Evolutionary conservation across 2,797 vertebrate genomes (phyloP).

Genomic region (Sebastes alutus): DNA sequence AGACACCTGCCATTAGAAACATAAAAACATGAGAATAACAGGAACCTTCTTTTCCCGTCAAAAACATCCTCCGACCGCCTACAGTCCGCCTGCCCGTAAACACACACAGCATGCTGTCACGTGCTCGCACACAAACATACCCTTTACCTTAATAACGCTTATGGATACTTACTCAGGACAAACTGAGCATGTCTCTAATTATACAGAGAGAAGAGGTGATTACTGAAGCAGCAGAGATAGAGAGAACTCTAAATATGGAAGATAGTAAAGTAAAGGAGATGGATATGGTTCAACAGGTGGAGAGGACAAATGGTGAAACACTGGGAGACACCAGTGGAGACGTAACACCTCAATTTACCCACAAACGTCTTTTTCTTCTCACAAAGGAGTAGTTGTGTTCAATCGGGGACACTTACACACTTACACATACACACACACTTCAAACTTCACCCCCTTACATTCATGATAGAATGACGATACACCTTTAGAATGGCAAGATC

Average conservation of each 20-base stretch:
- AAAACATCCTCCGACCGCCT: conserved; percentile 18
- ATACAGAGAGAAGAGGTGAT: background rate
- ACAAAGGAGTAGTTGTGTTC: background rate
- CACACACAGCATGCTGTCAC: background rate
- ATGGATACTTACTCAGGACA: background rate
- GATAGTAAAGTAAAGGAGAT: background rate
- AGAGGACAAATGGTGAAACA: background rate
- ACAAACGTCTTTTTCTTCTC: background rate
- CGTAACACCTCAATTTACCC: background rate
- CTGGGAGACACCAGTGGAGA: background rate
- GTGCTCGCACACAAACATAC: background rate
- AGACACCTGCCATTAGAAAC: conserved; percentile 52
- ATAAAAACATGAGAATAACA: conserved; percentile 41
- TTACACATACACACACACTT: background rate
- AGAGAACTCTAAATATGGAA: background rate
- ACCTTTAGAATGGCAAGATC: too few relatives aligned
- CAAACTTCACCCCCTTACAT: too few relatives aligned
- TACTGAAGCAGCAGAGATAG: background rate
- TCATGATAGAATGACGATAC: too few relatives aligned
- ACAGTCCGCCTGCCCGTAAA: background rate
- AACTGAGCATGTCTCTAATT: background rate
- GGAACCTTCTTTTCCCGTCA: background rate
- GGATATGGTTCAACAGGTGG: background rate
- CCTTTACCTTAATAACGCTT: background rate
- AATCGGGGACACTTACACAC: background rate